These are phyloP conservation scores for Rhyacophila brunnea DNA, from an alignment of 1,140 invertebrate genomes.

Conservation along the genomic window DNA sequence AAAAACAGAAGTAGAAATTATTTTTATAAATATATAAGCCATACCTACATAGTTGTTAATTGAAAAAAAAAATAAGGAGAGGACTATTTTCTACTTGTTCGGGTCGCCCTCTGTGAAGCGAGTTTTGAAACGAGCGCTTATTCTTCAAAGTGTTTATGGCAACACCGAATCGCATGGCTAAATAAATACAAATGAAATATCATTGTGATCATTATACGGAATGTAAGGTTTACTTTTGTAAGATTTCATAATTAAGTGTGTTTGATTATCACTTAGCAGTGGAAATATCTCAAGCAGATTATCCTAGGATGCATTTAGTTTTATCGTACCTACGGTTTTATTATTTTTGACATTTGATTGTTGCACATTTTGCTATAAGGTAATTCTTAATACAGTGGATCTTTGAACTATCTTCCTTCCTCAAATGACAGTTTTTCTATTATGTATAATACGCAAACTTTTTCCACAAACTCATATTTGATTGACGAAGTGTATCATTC, in stretches of 20 bases:
- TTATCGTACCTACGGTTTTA: slow-evolving; percentile 24
- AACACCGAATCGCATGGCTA: background rate
- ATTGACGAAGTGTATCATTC: no score
- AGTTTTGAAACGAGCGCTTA: background rate
- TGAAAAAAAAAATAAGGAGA: slow-evolving; percentile 16
- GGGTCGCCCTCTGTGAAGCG: background rate
- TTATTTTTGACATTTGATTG: slow-evolving; percentile 19
- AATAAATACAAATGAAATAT: background rate
- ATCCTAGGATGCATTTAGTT: slow-evolving; percentile 5
- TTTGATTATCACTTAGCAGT: slow-evolving; percentile 31
- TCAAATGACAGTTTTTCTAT: no score
- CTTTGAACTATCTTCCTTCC: no score
- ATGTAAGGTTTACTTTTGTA: slow-evolving; percentile 29
- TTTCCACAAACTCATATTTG: no score
- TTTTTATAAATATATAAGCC: slow-evolving; percentile 36
- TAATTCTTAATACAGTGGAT: background rate
- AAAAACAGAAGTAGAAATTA: slow-evolving; percentile 33
- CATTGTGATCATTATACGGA: slow-evolving; percentile 26
- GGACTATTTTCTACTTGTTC: background rate
- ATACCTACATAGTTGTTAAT: slow-evolving; percentile 23
- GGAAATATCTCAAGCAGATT: slow-evolving; percentile 28
- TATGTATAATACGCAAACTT: no score
- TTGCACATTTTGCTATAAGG: slow-evolving; percentile 24
- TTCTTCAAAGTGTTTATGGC: background rate
- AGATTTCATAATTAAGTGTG: slow-evolving; percentile 31